Evolutionary conservation across 2,113 vertebrate genomes (phyloP).

Genomic region (Hiodon alosoides): DNA sequence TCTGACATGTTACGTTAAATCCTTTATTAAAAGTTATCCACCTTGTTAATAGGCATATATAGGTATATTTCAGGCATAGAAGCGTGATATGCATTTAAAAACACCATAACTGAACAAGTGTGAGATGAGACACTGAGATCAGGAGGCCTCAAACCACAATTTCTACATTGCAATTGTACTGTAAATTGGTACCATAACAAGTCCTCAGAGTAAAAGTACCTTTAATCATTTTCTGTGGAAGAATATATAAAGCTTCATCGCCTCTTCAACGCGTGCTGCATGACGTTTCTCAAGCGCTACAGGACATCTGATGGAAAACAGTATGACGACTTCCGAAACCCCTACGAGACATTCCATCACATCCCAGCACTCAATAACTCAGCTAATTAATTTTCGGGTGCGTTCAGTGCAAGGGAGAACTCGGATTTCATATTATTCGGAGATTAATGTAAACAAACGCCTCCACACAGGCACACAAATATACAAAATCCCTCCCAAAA

Average conservation of each 20-base stretch:
- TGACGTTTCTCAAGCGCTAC: conserved; percentile 15
- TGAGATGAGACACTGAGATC: background rate
- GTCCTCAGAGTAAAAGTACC: background rate
- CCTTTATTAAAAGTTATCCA: too few species aligned
- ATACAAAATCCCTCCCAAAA: conserved; percentile 45
- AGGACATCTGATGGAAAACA: too few species aligned
- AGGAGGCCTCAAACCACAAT: background rate
- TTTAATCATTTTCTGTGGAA: background rate
- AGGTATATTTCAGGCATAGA: too few species aligned
- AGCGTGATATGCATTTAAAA: too few species aligned
- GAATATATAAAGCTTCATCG: conserved; percentile 10
- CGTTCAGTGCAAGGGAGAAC: conserved; percentile 46
- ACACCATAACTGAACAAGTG: too few species aligned
- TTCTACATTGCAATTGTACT: too few species aligned
- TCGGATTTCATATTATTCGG: conserved; percentile 55
- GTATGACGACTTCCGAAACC: conserved; percentile 43
- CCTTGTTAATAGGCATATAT: too few species aligned
- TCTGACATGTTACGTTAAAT: too few species aligned
- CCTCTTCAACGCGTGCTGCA: conserved; percentile 39
- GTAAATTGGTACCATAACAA: too few species aligned
- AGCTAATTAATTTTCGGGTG: conserved; percentile 55
- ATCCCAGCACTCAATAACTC: conserved; percentile 47
- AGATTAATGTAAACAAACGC: conserved; percentile 52
- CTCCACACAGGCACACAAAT: background rate
- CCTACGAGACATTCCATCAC: conserved; percentile 38